These are phyloP conservation scores for Griposia aprilina DNA, from an alignment of 2,888 invertebrate species.

Conservation along the genomic window DNA sequence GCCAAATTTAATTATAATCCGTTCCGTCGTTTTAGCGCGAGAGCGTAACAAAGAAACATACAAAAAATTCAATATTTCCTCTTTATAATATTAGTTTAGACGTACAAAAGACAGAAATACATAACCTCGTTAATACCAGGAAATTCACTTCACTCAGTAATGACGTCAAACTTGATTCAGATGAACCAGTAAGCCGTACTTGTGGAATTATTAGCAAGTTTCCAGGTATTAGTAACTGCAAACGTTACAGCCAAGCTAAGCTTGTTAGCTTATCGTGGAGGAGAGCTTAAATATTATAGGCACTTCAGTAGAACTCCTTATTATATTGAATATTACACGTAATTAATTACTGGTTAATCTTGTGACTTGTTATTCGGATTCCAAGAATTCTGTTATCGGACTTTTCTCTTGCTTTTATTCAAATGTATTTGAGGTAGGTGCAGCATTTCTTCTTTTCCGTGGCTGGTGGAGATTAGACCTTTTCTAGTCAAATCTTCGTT, in stretches of 20 bases:
- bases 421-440: not conserved
- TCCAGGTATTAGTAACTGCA: conserved; percentile 12
- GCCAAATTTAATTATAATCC: no score
- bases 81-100: no score
- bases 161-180: not conserved
- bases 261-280: conserved; percentile 6
- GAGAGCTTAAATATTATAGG: not conserved
- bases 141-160: not conserved
- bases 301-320: not conserved
- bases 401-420: not conserved
- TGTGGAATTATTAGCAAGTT: not conserved
- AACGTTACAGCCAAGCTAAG: conserved; percentile 3
- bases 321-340: not conserved
- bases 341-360: no score
- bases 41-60: no score
- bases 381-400: not conserved
- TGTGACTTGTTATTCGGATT: not conserved
- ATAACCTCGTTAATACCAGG: not conserved
- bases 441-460: not conserved
- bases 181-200: not conserved
- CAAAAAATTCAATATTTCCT: no score
- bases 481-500: not conserved
- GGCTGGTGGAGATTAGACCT: not conserved
- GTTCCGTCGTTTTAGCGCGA: no score
- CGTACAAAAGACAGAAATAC: not conserved